phyloP scores from a whole-genome alignment of 2,797 vertebrate species.

The Gadopsis marmoratus region DNA sequence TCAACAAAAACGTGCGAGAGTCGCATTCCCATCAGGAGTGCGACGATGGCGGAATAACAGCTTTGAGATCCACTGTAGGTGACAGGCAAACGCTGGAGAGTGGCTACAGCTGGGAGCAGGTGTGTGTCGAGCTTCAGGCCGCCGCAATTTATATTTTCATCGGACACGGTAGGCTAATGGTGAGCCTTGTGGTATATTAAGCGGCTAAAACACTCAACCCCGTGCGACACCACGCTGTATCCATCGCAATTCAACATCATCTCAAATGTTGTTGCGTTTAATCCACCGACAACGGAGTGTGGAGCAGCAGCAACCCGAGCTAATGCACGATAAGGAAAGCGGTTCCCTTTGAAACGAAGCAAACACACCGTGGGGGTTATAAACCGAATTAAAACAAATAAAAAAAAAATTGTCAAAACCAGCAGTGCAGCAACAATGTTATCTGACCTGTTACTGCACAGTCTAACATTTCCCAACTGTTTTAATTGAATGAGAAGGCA shows the following conservation, averaged over 20 bases:
- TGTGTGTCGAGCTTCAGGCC: conserved; percentile 70
- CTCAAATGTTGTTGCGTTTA: conserved; percentile 11
- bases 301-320: conserved; percentile 12
- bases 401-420: background rate
- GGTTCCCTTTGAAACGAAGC: background rate
- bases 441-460: conserved; percentile 43
- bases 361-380: background rate
- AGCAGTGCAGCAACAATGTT: conserved; percentile 1
- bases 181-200: conserved; percentile 31
- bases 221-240: background rate
- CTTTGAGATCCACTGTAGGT: conserved; percentile 66
- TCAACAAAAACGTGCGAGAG: conserved; percentile 47
- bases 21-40: conserved; percentile 62
- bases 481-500: conserved; percentile 67
- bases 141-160: conserved; percentile 64
- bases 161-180: conserved; percentile 54
- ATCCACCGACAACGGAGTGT: conserved; percentile 30
- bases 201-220: conserved; percentile 38
- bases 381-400: conserved; percentile 10
- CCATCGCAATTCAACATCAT: conserved; percentile 29
- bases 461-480: conserved; percentile 51
- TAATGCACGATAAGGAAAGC: background rate
- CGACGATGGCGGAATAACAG: conserved; percentile 63
- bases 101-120: conserved; percentile 71
- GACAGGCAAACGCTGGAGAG: conserved; percentile 71